These are phyloP conservation scores for Drosophila nigrodunni DNA, from an alignment of 1,140 invertebrate species.

Conservation along the genomic window DNA sequence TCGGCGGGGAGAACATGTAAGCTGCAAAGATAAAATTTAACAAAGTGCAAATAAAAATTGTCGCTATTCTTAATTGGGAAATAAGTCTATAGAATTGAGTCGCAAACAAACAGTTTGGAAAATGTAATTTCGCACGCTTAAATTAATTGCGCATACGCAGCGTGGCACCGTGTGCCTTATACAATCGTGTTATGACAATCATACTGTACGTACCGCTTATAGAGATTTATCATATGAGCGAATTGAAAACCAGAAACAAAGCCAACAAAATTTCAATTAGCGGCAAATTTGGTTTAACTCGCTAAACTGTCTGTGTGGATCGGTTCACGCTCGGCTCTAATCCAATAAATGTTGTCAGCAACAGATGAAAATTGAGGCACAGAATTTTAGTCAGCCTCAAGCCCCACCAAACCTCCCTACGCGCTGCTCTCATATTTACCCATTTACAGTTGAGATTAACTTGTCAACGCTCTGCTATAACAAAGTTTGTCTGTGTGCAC, in stretches of 20 bases:
- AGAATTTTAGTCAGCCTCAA: constrained; percentile 1
- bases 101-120: constrained; percentile 19
- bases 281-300: constrained; percentile 73
- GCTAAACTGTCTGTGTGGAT: constrained; percentile 61
- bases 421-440: not conserved
- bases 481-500: constrained; percentile 6
- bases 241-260: constrained; percentile 44
- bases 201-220: constrained; percentile 12
- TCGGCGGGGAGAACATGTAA: constrained; percentile 28
- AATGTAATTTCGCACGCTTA: constrained; percentile 25
- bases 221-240: constrained; percentile 25
- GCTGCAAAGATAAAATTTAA: constrained; percentile 29
- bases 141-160: constrained; percentile 49
- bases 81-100: constrained; percentile 31
- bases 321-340: constrained; percentile 55
- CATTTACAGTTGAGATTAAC: constrained; percentile 33
- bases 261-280: constrained; percentile 59
- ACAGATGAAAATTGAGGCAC: constrained; percentile 52
- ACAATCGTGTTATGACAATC: constrained; percentile 20
- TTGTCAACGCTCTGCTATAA: constrained; percentile 11
- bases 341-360: constrained; percentile 59
- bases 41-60: constrained; percentile 46
- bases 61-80: constrained; percentile 41
- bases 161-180: constrained; percentile 14
- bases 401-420: constrained; percentile 10